Evolutionary conservation across 2,113 vertebrate species (phyloP).

Genomic region (Syngnathus typhle): DNA sequence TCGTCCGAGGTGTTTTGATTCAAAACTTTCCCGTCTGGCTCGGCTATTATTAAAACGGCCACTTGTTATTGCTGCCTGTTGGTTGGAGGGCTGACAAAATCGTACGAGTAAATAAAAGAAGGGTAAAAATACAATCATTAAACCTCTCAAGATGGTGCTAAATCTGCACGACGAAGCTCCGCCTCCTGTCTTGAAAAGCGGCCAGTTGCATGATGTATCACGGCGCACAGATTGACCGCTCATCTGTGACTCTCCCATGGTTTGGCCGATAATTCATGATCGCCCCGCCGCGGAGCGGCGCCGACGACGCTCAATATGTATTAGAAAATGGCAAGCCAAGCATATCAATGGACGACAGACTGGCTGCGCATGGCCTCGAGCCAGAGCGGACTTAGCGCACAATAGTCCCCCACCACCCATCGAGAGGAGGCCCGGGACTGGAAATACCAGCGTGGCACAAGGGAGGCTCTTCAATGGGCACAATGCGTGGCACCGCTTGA

Average conservation of each 20-base stretch:
- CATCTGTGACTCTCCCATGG: constrained; percentile 64
- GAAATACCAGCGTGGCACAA: constrained; percentile 65
- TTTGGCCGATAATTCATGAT: constrained; percentile 63
- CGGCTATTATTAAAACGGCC: constrained; percentile 43
- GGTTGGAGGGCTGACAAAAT: background rate
- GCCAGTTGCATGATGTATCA: constrained; percentile 47
- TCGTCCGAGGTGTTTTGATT: constrained; percentile 39
- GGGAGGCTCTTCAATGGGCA: constrained; percentile 52
- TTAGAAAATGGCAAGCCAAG: constrained; percentile 64
- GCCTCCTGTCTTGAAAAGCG: constrained; percentile 44
- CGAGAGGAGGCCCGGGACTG: constrained; percentile 48
- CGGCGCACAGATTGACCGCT: constrained; percentile 59
- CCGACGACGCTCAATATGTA: constrained; percentile 63
- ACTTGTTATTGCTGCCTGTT: constrained; percentile 11
- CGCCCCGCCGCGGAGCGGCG: constrained; percentile 48
- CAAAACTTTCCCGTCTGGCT: constrained; percentile 38
- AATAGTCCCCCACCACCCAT: constrained; percentile 40
- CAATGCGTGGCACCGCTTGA: constrained; percentile 53
- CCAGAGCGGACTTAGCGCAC: constrained; percentile 61
- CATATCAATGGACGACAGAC: constrained; percentile 67
- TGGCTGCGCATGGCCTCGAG: constrained; percentile 60
- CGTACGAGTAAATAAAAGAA: constrained; percentile 9
- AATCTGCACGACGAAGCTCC: constrained; percentile 43
- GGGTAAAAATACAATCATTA: constrained; percentile 21
- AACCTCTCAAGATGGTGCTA: constrained; percentile 21